Evolutionary conservation across 2,888 invertebrate genomes (phyloP).

Genomic region (Falcaria lacertinaria): DNA sequence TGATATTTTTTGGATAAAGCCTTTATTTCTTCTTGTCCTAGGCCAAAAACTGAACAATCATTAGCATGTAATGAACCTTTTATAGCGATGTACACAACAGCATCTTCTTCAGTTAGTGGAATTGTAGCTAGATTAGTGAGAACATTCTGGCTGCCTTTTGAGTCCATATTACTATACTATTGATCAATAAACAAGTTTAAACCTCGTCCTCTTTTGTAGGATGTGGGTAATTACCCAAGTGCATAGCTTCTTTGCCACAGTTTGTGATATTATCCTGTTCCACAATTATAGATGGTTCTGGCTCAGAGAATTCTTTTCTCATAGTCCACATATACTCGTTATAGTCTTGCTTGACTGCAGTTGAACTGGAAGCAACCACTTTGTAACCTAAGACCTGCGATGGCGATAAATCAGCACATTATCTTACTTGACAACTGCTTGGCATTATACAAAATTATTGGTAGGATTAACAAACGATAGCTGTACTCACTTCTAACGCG

Average conservation of each 20-base stretch:
- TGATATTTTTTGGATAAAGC: constrained; percentile 86
- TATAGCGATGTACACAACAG: constrained; percentile 86
- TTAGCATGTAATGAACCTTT: constrained; percentile 88
- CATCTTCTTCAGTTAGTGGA: constrained; percentile 69
- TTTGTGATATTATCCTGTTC: constrained; percentile 82
- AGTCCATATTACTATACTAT: constrained; percentile 51
- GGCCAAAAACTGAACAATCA: constrained; percentile 88
- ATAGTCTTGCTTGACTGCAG: constrained; percentile 91
- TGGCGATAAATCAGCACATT: constrained; percentile 11
- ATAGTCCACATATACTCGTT: constrained; percentile 97
- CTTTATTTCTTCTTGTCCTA: constrained; percentile 83
- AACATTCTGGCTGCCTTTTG: constrained; percentile 53
- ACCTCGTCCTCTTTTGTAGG: constrained; percentile 70
- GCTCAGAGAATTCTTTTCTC: constrained; percentile 92
- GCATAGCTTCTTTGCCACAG: constrained; percentile 80
- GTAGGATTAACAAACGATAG: too few relatives aligned
- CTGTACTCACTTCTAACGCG: constrained; percentile 84
- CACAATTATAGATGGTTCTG: constrained; percentile 84
- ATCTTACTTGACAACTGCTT: not conserved
- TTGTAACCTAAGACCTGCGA: constrained; percentile 89
- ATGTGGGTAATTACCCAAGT: constrained; percentile 61
- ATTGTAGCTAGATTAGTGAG: constrained; percentile 43
- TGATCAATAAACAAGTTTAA: constrained; percentile 25
- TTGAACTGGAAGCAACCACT: constrained; percentile 92
- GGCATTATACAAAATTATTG: not conserved